Evolutionary conservation across 2,113 vertebrate genomes (phyloP).

Genomic region (Strix aluco): DNA sequence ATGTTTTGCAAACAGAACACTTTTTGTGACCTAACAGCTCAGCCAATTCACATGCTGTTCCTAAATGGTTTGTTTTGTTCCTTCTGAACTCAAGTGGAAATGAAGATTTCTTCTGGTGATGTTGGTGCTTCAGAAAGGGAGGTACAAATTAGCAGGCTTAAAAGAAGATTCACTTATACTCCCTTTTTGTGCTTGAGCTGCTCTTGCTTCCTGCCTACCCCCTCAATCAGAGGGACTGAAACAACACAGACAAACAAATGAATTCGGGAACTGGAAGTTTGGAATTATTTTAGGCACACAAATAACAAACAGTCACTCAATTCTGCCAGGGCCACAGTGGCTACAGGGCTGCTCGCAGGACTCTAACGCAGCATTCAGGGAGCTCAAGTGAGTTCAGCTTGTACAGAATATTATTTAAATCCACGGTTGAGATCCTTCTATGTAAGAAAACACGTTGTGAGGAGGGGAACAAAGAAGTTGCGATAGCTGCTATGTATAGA

Average conservation of each 20-base stretch:
- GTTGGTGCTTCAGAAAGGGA: neutral
- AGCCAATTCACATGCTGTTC: slow-evolving; percentile 7
- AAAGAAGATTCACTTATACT: neutral
- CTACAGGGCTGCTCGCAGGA: neutral
- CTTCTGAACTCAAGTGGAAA: neutral
- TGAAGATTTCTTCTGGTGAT: neutral
- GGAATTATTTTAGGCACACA: neutral
- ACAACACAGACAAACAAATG: neutral
- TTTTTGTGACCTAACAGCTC: slow-evolving; percentile 11
- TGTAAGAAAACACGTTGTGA: neutral
- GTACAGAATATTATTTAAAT: neutral
- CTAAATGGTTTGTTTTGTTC: slow-evolving; percentile 42
- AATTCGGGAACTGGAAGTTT: neutral
- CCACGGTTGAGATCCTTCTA: neutral
- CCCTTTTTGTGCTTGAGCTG: neutral
- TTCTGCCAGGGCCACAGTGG: neutral
- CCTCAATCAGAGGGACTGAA: neutral
- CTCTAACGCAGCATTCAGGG: neutral
- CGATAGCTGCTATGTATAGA: neutral
- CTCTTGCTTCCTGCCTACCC: neutral
- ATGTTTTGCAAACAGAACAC: neutral
- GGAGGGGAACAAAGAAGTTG: neutral
- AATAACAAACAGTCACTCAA: neutral
- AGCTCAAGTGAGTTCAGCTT: neutral
- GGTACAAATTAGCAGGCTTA: neutral